Evolutionary conservation across 2,888 invertebrate species (phyloP), one percentile per base, ranked within the genome.

Genomic region (Ormyrus nitidulus): DNA sequence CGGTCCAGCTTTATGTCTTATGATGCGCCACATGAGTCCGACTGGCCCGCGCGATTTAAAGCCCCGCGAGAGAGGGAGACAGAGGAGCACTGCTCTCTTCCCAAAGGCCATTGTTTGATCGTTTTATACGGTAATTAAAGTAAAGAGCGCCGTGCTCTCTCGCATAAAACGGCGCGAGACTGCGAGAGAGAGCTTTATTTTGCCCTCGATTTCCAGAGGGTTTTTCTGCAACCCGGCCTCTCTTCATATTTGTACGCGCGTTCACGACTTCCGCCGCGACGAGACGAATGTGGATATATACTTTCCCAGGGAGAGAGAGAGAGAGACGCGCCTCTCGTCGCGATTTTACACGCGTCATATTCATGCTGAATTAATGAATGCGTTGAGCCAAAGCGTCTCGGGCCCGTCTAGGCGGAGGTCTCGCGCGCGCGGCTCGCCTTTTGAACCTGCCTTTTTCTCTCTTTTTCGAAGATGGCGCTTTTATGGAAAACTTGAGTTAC

Each of bases 71-170:
- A 49, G 34, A 71, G 61, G 13, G 51, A 19, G 19, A 19, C 19
- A 1, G 19, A 19, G 19, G 19, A 73, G 78, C 73, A 66, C 69
- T 71, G 64, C 71, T 71, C 46, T 34, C 34, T 4, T 34, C 34
- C 34, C 34, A 34, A 34, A 34, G 83, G 82, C 83, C 84, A 86
- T 86, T 87, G 85, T 87, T 87, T 85, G 34, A 87, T 86, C 83
- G 82, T 87, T 87, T 86, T 86, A 87, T 85, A 86, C 84, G 84
- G 84, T 86, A 86, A 87, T 87, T 86, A 87, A 87, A 88, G 84
- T 85, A 86, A 88, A 87, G 84, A 86, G 64, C 34, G 13, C 62
- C 9, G 81, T 83, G 83, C 84, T 83, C 84, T 34, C 34, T 73
- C 83, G 82, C 80, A 70, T 77, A 78, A 74, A 78, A 4, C 34